Evolutionary conservation across 2,113 vertebrate species (phyloP).

Genomic region (Ginglymostoma cirratum): DNA sequence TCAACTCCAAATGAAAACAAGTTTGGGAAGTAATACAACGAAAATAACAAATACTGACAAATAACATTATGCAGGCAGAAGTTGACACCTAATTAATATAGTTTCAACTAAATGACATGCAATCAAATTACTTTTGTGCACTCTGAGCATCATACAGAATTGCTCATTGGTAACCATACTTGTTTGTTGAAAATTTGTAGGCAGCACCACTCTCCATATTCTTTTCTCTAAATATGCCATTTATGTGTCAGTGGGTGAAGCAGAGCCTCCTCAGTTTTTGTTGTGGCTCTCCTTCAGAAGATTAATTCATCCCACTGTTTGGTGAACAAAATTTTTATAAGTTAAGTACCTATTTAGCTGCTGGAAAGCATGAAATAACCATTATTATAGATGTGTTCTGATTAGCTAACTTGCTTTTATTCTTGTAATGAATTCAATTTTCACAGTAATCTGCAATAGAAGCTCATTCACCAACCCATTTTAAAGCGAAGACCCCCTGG

Average conservation of each 20-base stretch:
- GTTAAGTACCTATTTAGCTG: slow-evolving; percentile 6
- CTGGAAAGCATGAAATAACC: background rate
- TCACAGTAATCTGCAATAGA: background rate
- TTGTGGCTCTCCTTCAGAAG: background rate
- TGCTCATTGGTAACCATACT: background rate
- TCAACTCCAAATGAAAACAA: background rate
- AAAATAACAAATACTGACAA: background rate
- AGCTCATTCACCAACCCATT: background rate
- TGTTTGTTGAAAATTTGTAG: background rate
- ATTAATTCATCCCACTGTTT: background rate
- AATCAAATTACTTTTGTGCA: background rate
- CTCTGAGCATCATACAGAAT: background rate
- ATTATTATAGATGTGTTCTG: background rate
- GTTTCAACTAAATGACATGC: background rate
- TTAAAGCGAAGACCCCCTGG: background rate
- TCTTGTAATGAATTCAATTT: background rate
- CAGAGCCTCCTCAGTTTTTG: background rate
- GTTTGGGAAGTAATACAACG: background rate
- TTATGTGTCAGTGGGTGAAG: background rate
- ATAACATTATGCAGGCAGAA: background rate
- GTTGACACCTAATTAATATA: background rate
- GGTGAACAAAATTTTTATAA: background rate
- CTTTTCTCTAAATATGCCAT: background rate
- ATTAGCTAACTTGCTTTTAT: background rate
- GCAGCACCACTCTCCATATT: too few relatives aligned